These are phyloP conservation scores for Fopius arisanus DNA, from an alignment of 1,140 invertebrate species.

Conservation along the genomic window DNA sequence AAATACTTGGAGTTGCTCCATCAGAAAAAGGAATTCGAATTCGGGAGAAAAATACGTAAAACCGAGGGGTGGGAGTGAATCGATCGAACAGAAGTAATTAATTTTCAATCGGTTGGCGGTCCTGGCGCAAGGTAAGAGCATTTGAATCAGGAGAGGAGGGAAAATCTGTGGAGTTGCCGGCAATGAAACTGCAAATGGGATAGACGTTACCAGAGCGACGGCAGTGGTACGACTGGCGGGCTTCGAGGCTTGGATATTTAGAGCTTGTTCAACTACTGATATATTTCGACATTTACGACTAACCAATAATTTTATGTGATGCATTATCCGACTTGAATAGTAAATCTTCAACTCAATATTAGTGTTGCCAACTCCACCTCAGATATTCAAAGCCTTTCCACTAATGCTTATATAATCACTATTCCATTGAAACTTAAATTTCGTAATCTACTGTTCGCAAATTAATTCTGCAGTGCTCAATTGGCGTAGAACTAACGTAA, in stretches of 20 bases:
- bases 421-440: background rate
- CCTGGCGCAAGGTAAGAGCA: background rate
- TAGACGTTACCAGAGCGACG: conserved; percentile 1
- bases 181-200: background rate
- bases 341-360: background rate
- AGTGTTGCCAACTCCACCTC: background rate
- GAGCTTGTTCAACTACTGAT: conserved; percentile 52
- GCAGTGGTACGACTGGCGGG: background rate
- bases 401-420: background rate
- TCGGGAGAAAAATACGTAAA: too few relatives aligned
- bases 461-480: background rate
- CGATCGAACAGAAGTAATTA: background rate
- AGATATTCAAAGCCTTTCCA: background rate
- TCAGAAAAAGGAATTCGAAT: too few relatives aligned
- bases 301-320: conserved; percentile 46
- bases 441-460: background rate
- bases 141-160: background rate
- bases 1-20: too few relatives aligned
- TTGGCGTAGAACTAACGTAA: background rate
- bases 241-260: conserved; percentile 40
- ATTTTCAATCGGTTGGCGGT: conserved; percentile 13
- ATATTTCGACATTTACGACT: conserved; percentile 60
- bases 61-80: background rate
- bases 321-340: background rate
- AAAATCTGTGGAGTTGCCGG: background rate